These are phyloP conservation scores for Theristicus caerulescens DNA, from an alignment of 2,113 vertebrate species.

Conservation along the genomic window DNA sequence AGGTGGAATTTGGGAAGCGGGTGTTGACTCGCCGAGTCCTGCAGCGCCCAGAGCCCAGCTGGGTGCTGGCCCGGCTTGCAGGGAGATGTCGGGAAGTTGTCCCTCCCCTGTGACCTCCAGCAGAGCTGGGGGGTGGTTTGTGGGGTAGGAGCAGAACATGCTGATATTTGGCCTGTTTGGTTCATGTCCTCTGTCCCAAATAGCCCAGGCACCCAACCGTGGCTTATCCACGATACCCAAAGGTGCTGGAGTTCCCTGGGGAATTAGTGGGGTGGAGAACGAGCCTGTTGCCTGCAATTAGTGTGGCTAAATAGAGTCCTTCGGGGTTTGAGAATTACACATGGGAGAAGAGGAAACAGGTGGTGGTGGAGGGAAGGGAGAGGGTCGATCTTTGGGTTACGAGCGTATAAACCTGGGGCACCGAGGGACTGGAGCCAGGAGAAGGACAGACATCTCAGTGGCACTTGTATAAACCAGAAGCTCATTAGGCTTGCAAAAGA, in stretches of 20 bases:
- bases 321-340: not conserved
- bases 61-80: not conserved
- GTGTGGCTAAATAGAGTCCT: not conserved
- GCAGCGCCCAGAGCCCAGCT: not conserved
- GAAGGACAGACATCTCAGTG: not conserved
- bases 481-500: not conserved
- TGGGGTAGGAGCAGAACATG: not conserved
- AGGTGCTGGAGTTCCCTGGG: not conserved
- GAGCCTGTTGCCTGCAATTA: not conserved
- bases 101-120: not conserved
- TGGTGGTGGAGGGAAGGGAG: not conserved
- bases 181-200: not conserved
- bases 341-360: not conserved
- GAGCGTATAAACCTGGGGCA: not conserved
- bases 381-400: not conserved
- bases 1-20: not conserved
- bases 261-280: not conserved
- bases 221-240: fast-evolving
- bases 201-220: not conserved
- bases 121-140: not conserved
- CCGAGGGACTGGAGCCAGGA: not conserved
- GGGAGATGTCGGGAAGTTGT: not conserved
- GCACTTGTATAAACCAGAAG: not conserved
- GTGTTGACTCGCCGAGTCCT: not conserved
- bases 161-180: not conserved